These are phyloP conservation scores for Gymnocephalus cernua DNA, from an alignment of 2,113 vertebrate species.

Conservation along the genomic window DNA sequence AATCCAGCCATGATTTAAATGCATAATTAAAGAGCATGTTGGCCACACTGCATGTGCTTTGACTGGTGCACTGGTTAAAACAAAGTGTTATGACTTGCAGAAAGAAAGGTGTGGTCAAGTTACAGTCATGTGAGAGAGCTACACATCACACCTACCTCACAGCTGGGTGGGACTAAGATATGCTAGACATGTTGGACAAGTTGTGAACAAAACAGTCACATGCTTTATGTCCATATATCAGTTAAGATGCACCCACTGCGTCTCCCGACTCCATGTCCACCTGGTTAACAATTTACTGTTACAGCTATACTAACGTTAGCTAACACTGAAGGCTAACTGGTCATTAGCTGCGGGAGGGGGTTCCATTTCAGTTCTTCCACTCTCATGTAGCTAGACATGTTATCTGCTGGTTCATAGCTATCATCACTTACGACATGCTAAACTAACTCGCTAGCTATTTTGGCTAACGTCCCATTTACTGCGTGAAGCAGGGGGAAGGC, in stretches of 20 bases:
- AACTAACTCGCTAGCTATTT: constrained; percentile 51
- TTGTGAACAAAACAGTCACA: constrained; percentile 63
- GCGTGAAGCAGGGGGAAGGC: constrained; percentile 28
- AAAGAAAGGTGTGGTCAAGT: constrained; percentile 57
- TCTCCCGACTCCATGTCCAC: constrained; percentile 33
- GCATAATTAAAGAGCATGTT: no score
- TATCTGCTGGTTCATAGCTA: background rate
- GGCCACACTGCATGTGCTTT: background rate
- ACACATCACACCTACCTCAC: constrained; percentile 37
- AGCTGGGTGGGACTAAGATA: constrained; percentile 27
- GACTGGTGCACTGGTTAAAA: constrained; percentile 18
- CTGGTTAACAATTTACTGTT: constrained; percentile 62
- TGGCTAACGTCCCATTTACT: constrained; percentile 48
- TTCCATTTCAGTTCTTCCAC: background rate
- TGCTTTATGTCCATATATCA: constrained; percentile 39
- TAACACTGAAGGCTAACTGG: background rate
- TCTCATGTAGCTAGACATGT: background rate
- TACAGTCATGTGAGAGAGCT: constrained; percentile 55
- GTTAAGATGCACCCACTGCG: constrained; percentile 35
- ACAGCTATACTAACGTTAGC: constrained; percentile 15
- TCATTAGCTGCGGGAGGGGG: background rate
- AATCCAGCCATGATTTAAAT: background rate
- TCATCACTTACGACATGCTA: constrained; percentile 45
- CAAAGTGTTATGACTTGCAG: constrained; percentile 34
- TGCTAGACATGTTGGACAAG: constrained; percentile 35